phyloP scores from a whole-genome alignment of 2,888 invertebrate genomes.

The Zonitis immaculata region DNA sequence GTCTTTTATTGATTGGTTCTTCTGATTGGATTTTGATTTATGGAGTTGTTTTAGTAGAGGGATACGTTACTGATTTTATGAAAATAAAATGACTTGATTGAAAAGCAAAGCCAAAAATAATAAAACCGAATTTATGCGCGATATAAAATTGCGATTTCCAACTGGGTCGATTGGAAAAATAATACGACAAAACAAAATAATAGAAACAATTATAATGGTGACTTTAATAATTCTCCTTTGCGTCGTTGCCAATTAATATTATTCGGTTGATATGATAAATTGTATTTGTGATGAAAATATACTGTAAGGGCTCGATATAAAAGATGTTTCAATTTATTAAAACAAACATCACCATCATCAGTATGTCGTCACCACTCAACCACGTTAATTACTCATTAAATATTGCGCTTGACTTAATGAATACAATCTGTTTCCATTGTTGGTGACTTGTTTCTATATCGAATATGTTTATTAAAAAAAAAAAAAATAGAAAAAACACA shows the following conservation, averaged over 20 bases:
- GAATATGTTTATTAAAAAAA: neutral
- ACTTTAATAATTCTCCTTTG: neutral
- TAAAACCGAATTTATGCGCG: neutral
- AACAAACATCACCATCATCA: neutral
- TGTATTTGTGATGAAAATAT: slow-evolving; percentile 1
- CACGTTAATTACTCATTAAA: slow-evolving; percentile 7
- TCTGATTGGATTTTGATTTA: slow-evolving; percentile 31
- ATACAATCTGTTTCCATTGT: neutral
- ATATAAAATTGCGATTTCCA: neutral
- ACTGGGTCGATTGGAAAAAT: neutral
- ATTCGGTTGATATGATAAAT: slow-evolving; percentile 9
- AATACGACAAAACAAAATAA: no score
- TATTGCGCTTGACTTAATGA: slow-evolving; percentile 3
- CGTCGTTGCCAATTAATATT: slow-evolving; percentile 14
- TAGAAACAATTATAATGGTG: neutral
- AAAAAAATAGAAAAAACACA: no score
- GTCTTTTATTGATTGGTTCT: slow-evolving; percentile 25
- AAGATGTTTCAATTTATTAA: slow-evolving; percentile 1
- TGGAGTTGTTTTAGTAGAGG: slow-evolving; percentile 25
- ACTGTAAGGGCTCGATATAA: slow-evolving; percentile 7
- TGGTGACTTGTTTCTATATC: neutral
- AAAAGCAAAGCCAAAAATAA: neutral
- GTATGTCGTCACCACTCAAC: slow-evolving; percentile 3
- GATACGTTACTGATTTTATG: no score
- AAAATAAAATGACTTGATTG: slow-evolving; percentile 16